Evolutionary conservation across 2,113 vertebrate genomes (phyloP), one percentile per base, ranked within the genome.

Genomic region (Callithrix jacchus): DNA sequence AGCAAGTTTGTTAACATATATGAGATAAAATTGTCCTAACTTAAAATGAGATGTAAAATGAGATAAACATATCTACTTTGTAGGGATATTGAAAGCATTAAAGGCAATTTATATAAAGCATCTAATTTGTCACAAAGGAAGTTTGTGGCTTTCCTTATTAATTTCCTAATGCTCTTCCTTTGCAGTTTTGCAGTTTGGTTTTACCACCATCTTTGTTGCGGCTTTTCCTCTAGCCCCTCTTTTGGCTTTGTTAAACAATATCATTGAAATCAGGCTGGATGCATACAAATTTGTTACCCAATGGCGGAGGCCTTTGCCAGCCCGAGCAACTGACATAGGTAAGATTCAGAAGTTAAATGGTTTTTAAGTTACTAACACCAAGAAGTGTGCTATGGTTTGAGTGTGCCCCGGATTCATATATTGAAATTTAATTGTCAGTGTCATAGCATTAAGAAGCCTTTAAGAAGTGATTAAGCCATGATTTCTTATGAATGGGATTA

Each of bases 281-380:
- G 99, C 99, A 0, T 99, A 99, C 98, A 99, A 99, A 98, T 99
- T 99, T 98, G 99, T 99, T 92, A 99, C 99, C 3, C 99, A 99
- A 97, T 99, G 99, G 99, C 98, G 99, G 96, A 98, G 99, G 91
- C 99, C 99, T 30, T 99, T 99, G 99, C 99, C 99, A 27, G 99
- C 99, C 35, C 99, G 99, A 95, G 99, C 99, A 32, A 99, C 99
- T 49, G 99, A 99, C 98, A 99, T 99, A 98, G 99, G 99, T 99
- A 96, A 98, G 98, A 94, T 12, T 83, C 20, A 49, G 23, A 17
- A 84, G 20, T 71, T 49, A 80, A 13, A 17, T 49, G 18, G 0
- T 25, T 14, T 81, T 58, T 47, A 3, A n/a, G 10, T 47, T 83
- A 42, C 45, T 49, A 30, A 84, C 4, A 9, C 40, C 61, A 92